Conservation (phyloP, 1,140 invertebrate genomes). For the Phthorimaea operculella region DNA sequence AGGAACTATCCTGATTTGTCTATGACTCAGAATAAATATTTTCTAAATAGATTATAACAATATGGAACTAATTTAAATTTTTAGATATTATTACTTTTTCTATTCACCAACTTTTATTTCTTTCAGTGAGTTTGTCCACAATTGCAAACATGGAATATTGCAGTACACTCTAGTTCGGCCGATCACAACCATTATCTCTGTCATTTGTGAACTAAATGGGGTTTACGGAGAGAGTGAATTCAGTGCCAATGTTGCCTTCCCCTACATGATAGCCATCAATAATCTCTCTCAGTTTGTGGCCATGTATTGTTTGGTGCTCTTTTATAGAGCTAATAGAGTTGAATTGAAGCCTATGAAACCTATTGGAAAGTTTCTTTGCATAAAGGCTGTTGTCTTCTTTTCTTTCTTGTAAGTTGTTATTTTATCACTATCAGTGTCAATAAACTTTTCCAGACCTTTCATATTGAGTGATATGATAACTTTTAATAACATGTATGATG, state of each 20-base stretch:
- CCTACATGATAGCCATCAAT: slow-evolving; percentile 91
- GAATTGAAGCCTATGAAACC: slow-evolving; percentile 93
- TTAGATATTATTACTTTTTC: no score
- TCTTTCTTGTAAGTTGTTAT: slow-evolving; percentile 93
- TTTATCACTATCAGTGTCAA: not conserved
- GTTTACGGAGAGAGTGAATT: slow-evolving; percentile 95
- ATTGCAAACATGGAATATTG: slow-evolving; percentile 95
- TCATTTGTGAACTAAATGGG: slow-evolving; percentile 86
- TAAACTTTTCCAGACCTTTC: not conserved
- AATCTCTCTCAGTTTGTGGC: slow-evolving; percentile 96
- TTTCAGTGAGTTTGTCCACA: slow-evolving; percentile 87
- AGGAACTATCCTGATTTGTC: no score
- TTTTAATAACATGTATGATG: not conserved
- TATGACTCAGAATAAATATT: no score
- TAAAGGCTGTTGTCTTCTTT: slow-evolving; percentile 97
- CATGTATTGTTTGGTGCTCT: slow-evolving; percentile 95
- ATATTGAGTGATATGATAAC: not conserved
- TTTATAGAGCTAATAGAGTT: slow-evolving; percentile 89
- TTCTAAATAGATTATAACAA: no score
- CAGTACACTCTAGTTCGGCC: slow-evolving; percentile 94
- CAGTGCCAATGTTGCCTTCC: slow-evolving; percentile 83
- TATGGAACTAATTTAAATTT: no score
- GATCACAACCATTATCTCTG: slow-evolving; percentile 87
- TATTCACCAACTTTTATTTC: not conserved
- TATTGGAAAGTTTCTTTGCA: slow-evolving; percentile 96